Evolutionary conservation across 1,140 invertebrate genomes (phyloP), one percentile per base, ranked within the genome.

Genomic region (Rhizoglyphus robini): DNA sequence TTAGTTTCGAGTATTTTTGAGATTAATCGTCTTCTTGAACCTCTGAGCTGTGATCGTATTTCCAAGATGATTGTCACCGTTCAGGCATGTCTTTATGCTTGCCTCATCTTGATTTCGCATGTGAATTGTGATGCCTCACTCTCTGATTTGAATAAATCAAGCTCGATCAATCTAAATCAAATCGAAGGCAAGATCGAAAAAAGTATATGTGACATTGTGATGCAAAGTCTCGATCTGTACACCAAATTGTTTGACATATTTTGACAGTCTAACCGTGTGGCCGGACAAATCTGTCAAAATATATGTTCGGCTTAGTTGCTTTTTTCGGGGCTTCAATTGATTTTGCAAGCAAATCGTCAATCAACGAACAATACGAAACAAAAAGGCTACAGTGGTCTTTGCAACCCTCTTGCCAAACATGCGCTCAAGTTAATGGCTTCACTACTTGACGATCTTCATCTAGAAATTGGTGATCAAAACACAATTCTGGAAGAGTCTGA

Each of bases 271-370:
- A 89, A 89, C 0, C 79, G 90, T 69, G 87, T 88, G 58, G 88
- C 88, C 62, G 88, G 88, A 69, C 86, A 88, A 77, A 87, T 89
- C 79, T 84, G 83, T 80, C 90, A 94, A 78, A 95, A 94, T 77
- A 81, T 91, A 74, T 84, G 90, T 69, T 88, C 88, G 8, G 84
- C 86, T 0, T 94, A 89, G 90, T 79, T 92, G 29, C 74, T 93
- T 18, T 80, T 91, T 20, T 85, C 85, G 62, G 90, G 90, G 11
- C 78, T 94, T n/a, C 88, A 94, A 75, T 80, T 81, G 36, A 74
- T 78, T 36, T 63, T 77, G 38, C 68, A 68, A 31, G 69, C 77
- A 46, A 75, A 73, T n/a, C 75, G 74, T 20, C 58, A 65, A 31
- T 15, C 63, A 2, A 20, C 29, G 31, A 13, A 13, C 11, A 34